Conservation (phyloP, 2,113 vertebrate genomes). For the Cichladusa arquata region DNA sequence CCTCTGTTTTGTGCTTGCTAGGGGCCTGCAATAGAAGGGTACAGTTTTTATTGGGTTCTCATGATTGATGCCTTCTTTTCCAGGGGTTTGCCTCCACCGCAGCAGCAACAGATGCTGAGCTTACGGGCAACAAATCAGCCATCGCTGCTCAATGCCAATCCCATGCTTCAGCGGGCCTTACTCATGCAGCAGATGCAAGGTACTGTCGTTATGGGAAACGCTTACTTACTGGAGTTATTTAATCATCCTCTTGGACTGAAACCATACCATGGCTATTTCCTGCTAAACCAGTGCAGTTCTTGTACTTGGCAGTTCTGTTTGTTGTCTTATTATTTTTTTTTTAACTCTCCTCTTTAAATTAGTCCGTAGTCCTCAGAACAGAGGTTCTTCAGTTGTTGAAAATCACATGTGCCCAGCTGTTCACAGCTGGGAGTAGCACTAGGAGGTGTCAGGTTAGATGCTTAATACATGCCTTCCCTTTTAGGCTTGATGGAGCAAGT, state of each 20-base stretch:
- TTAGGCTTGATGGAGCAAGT: background rate
- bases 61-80: slow-evolving; percentile 22
- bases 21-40: background rate
- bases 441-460: background rate
- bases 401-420: background rate
- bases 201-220: slow-evolving; percentile 64
- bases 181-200: slow-evolving; percentile 97
- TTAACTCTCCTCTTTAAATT: background rate
- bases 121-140: slow-evolving; percentile 82
- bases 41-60: background rate
- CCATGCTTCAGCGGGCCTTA: slow-evolving; percentile 90
- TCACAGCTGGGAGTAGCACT: background rate
- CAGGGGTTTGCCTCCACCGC: slow-evolving; percentile 73
- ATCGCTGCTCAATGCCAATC: slow-evolving; percentile 85
- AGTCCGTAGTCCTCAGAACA: background rate
- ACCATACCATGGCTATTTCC: background rate
- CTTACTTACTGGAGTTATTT: slow-evolving; percentile 24
- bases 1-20: background rate
- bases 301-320: background rate
- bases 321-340: background rate
- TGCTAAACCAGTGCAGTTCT: background rate
- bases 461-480: background rate
- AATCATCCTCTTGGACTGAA: slow-evolving; percentile 1
- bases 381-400: background rate
- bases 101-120: slow-evolving; percentile 86